Evolutionary conservation across 1,140 invertebrate genomes (phyloP).

Genomic region (Psix sp.): DNA sequence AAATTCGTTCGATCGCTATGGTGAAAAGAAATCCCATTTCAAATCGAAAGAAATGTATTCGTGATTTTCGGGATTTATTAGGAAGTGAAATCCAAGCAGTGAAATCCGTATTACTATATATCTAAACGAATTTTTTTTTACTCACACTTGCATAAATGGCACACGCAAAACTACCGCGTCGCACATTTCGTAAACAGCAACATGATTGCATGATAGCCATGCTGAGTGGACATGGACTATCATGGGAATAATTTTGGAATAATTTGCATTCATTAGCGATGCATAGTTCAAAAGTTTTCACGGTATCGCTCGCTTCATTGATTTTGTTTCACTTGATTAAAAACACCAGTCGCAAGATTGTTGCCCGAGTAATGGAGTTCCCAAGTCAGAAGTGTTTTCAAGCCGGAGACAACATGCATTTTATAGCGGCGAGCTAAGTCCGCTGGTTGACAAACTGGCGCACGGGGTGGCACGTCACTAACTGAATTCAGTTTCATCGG

Average conservation of each 20-base stretch:
- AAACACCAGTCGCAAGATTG: no score
- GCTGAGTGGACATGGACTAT: slow-evolving; percentile 63
- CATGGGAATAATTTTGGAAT: slow-evolving; percentile 37
- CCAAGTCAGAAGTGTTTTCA: slow-evolving; percentile 7
- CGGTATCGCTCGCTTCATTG: background rate
- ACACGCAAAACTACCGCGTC: slow-evolving; percentile 86
- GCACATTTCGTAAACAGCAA: slow-evolving; percentile 88
- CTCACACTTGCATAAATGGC: slow-evolving; percentile 86
- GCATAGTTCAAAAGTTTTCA: slow-evolving; percentile 9
- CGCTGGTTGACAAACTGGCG: slow-evolving; percentile 26
- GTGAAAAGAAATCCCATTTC: no score
- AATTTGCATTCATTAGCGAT: slow-evolving; percentile 35
- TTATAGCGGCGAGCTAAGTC: slow-evolving; percentile 1
- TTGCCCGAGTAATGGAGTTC: no score
- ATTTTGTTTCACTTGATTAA: slow-evolving; percentile 1
- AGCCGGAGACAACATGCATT: slow-evolving; percentile 16
- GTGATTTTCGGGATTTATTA: slow-evolving; percentile 1
- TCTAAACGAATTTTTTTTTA: slow-evolving; percentile 46
- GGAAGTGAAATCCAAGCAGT: background rate
- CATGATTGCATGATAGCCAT: slow-evolving; percentile 89
- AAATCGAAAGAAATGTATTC: no score
- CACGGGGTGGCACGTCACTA: slow-evolving; percentile 49
- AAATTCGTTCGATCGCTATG: no score
- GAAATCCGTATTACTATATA: background rate
- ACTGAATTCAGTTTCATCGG: slow-evolving; percentile 61